These are phyloP conservation scores for Tetranychus truncatus DNA, from an alignment of 2,888 invertebrate genomes.

Conservation along the genomic window DNA sequence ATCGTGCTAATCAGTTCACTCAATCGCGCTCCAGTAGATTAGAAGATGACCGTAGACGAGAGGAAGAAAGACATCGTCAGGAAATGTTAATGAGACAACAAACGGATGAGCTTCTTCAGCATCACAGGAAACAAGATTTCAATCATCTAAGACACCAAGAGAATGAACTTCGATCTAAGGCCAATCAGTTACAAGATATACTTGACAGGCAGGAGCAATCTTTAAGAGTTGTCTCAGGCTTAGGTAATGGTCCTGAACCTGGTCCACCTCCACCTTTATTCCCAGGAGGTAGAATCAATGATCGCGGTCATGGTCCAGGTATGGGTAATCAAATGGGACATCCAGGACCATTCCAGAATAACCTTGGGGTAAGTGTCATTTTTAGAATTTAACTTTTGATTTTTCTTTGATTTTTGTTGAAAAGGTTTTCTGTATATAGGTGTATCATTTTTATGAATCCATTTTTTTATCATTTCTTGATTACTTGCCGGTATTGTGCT, in stretches of 20 bases:
- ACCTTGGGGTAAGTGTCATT: neutral
- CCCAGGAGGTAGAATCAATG: neutral
- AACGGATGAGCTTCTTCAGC: conserved; percentile 25
- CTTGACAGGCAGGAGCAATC: conserved; percentile 18
- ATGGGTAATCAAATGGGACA: neutral
- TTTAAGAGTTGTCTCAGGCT: neutral
- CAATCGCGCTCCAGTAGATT: conserved; percentile 19
- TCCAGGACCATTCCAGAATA: conserved; percentile 2
- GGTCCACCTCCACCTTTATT: conserved; percentile 1
- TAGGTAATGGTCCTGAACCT: conserved; percentile 3
- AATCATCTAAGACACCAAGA: conserved; percentile 19
- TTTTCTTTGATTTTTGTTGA: neutral
- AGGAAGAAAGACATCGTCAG: conserved; percentile 25
- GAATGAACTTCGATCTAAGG: conserved; percentile 19
- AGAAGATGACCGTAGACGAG: conserved; percentile 25
- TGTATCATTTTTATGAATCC: neutral
- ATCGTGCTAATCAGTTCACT: conserved; percentile 21
- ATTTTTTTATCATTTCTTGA: neutral
- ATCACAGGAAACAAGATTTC: conserved; percentile 12
- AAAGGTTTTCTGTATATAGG: neutral
- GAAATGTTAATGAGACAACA: conserved; percentile 26
- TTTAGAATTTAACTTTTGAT: neutral
- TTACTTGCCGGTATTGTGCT: neutral
- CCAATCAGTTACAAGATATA: conserved; percentile 21
- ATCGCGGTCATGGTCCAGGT: neutral